These are phyloP conservation scores for Eupeodes luniger DNA, from an alignment of 2,888 invertebrate species.

Conservation along the genomic window DNA sequence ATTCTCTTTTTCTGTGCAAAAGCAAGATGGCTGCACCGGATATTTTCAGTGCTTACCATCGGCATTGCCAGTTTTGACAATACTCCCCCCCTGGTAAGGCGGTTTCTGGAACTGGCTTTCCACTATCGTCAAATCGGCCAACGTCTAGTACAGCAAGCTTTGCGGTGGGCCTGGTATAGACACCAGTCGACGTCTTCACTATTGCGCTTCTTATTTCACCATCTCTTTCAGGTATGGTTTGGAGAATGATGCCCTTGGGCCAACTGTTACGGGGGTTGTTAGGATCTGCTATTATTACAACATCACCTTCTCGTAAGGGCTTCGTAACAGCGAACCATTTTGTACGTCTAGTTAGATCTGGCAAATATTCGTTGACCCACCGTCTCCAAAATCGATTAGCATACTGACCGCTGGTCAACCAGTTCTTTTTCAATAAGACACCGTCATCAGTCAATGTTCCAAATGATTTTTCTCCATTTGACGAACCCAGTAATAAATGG, in stretches of 20 bases:
- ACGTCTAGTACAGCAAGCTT: conserved; percentile 17
- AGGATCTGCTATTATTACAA: conserved; percentile 71
- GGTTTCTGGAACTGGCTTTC: conserved; percentile 12
- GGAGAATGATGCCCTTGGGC: conserved; percentile 19
- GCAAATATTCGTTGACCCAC: conserved; percentile 60
- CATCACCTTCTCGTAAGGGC: conserved; percentile 43
- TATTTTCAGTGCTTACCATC: too few relatives aligned
- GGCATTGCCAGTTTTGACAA: too few relatives aligned
- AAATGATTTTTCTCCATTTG: too few relatives aligned
- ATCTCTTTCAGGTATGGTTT: conserved; percentile 16
- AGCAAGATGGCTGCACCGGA: too few relatives aligned
- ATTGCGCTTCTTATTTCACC: conserved; percentile 28
- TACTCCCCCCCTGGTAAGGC: too few relatives aligned
- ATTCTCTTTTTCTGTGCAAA: too few relatives aligned
- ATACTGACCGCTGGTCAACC: conserved; percentile 29
- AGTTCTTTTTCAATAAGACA: too few relatives aligned
- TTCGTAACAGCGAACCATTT: conserved; percentile 11
- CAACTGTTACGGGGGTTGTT: conserved; percentile 52
- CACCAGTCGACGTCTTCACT: conserved; percentile 2
- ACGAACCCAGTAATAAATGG: too few relatives aligned
- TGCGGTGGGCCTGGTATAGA: conserved; percentile 14
- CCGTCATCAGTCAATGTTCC: too few relatives aligned
- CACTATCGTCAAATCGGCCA: conserved; percentile 18
- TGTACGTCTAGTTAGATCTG: conserved; percentile 17
- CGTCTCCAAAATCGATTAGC: conserved; percentile 69